Evolutionary conservation across 1,140 invertebrate genomes (phyloP).

Genomic region (Tetramorium parvispinum): DNA sequence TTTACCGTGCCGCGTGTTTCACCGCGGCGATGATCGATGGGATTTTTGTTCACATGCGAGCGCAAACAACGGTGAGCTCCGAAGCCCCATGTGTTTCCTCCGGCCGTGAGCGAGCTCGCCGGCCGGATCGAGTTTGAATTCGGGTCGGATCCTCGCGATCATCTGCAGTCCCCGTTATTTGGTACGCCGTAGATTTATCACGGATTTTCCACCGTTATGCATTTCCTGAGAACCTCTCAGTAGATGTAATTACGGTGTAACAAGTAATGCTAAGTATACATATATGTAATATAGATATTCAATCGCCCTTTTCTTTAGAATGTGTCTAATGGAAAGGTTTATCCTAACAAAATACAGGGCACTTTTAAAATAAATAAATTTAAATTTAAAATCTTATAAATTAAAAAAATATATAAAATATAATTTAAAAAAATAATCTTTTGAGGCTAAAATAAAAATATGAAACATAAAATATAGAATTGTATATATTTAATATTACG

Average conservation of each 20-base stretch:
- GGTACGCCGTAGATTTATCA: constrained; percentile 4
- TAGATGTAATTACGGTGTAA: constrained; percentile 14
- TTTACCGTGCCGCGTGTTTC: constrained; percentile 34
- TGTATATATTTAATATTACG: background rate
- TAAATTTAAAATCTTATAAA: background rate
- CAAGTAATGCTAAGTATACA: background rate
- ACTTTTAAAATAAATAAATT: background rate
- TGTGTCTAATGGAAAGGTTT: background rate
- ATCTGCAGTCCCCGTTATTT: constrained; percentile 1
- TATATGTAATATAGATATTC: background rate
- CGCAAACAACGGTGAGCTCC: background rate
- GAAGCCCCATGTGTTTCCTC: background rate
- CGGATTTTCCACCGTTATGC: constrained; percentile 22
- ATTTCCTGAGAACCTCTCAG: constrained; percentile 13
- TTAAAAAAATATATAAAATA: background rate
- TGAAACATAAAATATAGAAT: background rate
- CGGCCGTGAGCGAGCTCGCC: background rate
- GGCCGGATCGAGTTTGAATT: background rate
- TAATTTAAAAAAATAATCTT: background rate
- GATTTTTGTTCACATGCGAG: constrained; percentile 30
- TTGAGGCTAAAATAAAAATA: background rate
- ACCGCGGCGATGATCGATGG: constrained; percentile 26
- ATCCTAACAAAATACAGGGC: background rate
- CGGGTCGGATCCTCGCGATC: constrained; percentile 17
- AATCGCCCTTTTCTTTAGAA: background rate